Percentiles rank a stretch among this genome's conserved stretches.
phyloP scores from a whole-genome alignment of 2,888 invertebrate genomes.

The Amblyjoppa proteus region DNA sequence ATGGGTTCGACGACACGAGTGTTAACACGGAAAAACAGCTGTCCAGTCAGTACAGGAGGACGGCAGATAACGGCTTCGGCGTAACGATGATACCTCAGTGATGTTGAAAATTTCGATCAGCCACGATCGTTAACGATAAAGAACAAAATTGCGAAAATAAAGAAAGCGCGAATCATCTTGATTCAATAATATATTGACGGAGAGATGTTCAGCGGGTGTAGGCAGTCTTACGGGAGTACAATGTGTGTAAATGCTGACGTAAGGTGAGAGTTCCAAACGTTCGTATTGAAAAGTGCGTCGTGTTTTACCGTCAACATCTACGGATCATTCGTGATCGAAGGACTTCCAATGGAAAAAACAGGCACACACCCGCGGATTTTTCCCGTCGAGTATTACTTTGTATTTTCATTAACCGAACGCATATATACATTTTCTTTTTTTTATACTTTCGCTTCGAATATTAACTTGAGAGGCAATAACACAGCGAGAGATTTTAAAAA shows the following conservation, averaged over 20 bases:
- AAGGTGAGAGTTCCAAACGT: slow-evolving; percentile 1
- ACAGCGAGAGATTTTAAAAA: neutral
- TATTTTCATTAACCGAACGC: neutral
- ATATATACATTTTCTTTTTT: neutral
- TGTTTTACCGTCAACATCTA: slow-evolving; percentile 35
- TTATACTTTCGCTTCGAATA: slow-evolving; percentile 7
- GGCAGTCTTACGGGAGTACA: neutral
- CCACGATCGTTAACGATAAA: neutral
- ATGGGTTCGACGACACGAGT: neutral
- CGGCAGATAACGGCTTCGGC: slow-evolving; percentile 6
- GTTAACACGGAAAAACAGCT: too few relatives aligned
- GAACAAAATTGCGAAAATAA: slow-evolving; percentile 1
- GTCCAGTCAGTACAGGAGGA: neutral
- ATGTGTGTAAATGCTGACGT: slow-evolving; percentile 46
- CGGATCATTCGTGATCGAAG: slow-evolving; percentile 42
- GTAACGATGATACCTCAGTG: slow-evolving; percentile 24
- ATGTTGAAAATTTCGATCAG: neutral
- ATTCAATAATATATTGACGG: neutral
- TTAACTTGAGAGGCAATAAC: neutral
- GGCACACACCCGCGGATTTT: neutral
- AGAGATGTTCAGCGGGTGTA: neutral
- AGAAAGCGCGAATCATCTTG: neutral
- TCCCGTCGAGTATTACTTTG: neutral
- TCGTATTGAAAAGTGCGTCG: slow-evolving; percentile 14
- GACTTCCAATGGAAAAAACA: neutral